These are phyloP conservation scores for Agonopterix alstromeriana DNA, from an alignment of 2,888 invertebrate species.

Conservation along the genomic window DNA sequence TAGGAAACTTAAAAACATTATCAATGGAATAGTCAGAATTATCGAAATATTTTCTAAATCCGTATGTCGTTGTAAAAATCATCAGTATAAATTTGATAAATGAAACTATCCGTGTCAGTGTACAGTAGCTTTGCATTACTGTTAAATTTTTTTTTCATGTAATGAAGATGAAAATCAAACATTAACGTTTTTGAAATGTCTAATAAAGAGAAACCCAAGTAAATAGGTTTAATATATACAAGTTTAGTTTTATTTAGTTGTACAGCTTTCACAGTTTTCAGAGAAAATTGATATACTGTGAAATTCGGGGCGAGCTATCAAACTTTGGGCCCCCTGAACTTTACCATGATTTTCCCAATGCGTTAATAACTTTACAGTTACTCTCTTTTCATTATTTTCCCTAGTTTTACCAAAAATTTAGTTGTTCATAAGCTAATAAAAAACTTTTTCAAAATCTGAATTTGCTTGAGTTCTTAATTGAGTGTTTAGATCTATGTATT, in stretches of 20 bases:
- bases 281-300: slow-evolving; percentile 27
- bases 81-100: slow-evolving; percentile 17
- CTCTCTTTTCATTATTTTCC: slow-evolving; percentile 31
- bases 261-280: slow-evolving; percentile 17
- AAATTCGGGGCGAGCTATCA: slow-evolving; percentile 27
- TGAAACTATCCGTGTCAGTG: slow-evolving; percentile 21
- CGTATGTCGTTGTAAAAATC: slow-evolving; percentile 21
- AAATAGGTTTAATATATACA: slow-evolving; percentile 7
- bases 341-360: slow-evolving; percentile 27
- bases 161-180: slow-evolving; percentile 17
- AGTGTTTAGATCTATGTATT: slow-evolving; percentile 44
- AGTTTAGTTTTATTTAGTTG: slow-evolving; percentile 6
- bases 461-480: slow-evolving; percentile 22
- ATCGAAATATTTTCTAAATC: slow-evolving; percentile 16
- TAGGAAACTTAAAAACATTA: slow-evolving; percentile 23
- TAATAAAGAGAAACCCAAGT: no score
- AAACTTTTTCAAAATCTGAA: slow-evolving; percentile 39
- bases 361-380: slow-evolving; percentile 28
- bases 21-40: slow-evolving; percentile 23
- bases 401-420: slow-evolving; percentile 22
- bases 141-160: slow-evolving; percentile 13
- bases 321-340: slow-evolving; percentile 18
- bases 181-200: slow-evolving; percentile 17
- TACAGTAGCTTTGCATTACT: slow-evolving; percentile 13
- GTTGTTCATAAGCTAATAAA: slow-evolving; percentile 37